Conservation (phyloP, 2,888 invertebrate species). For the Antitype chi region DNA sequence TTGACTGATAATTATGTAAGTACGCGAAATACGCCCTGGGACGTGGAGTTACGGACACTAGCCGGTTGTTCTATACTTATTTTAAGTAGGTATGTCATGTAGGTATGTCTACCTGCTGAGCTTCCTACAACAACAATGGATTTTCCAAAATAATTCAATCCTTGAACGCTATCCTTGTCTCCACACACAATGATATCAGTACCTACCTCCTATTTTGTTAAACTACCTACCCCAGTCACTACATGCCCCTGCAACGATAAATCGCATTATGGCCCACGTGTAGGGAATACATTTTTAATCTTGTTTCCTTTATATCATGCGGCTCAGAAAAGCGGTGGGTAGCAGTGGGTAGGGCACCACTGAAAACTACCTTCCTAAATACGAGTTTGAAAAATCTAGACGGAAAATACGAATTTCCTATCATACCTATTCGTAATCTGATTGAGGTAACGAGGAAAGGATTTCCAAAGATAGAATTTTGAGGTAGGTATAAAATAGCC, state of each 20-base stretch:
- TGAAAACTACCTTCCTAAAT: constrained; percentile 64
- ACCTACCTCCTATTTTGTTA: constrained; percentile 72
- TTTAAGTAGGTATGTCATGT: too few species aligned
- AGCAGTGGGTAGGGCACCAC: constrained; percentile 63
- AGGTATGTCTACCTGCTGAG: not conserved
- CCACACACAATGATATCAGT: constrained; percentile 74
- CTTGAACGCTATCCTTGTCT: constrained; percentile 27
- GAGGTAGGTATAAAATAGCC: not conserved
- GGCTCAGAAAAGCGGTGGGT: constrained; percentile 78
- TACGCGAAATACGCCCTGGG: not conserved
- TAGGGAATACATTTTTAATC: constrained; percentile 90
- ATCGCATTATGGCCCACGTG: constrained; percentile 90
- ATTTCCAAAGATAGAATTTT: not conserved
- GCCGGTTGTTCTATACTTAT: not conserved
- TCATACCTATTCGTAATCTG: constrained; percentile 27
- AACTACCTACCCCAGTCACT: constrained; percentile 84
- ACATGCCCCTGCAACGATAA: constrained; percentile 87
- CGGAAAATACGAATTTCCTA: not conserved
- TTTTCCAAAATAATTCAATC: constrained; percentile 4
- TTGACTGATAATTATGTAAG: not conserved
- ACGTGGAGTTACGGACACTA: not conserved
- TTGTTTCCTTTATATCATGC: constrained; percentile 89
- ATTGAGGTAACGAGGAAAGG: not conserved
- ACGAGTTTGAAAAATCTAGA: constrained; percentile 22
- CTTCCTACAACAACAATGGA: constrained; percentile 2